Base-by-base conservation (phyloP, 2,888 invertebrate genomes). In the Thyatira batis region DNA sequence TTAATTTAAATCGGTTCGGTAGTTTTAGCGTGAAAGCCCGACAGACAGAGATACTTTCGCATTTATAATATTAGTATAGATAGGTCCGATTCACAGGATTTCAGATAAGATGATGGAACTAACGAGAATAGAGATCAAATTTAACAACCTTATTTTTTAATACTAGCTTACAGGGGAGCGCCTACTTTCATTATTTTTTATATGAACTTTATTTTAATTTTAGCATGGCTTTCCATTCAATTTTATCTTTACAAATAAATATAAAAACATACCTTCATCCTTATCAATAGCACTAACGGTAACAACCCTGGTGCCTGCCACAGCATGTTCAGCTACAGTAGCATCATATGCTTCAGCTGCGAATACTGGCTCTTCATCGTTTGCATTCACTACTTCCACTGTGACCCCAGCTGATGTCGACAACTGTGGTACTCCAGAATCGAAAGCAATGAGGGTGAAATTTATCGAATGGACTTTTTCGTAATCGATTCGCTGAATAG, bases 361-460 rank as follows among this genome's bases (percentile, higher is more conserved):
- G 80, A 98, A 98, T 49, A 92, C 91, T 0, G 98, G 98, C 75
- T 95, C 95, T 76, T 97, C 97, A 72, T 98, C 98, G 70, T 98
- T 98, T 0, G 97, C 93, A 77, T 98, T 98, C 28, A 94, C 90
- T 1, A 98, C 93, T 6, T 94, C 94, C 0, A 98, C 96, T 5
- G 93, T 92, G 0, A 98, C 94, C 5, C 94, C 93, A 0, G 98
- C 97, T 0, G 95, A 93, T 0, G 97, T 93, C 3, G 96, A 95
- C 48, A 97, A 89, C 70, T 96, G 95, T 0, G 98, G 98, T 0
- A 96, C 94, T 1, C 98, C 98, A 0, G 96, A 95, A 84, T 98
- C 98, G 67, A 94, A 96, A 0, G 97, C 98, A 1, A 95, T 92
- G 0, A 97, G 95, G 0, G 95, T 95, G 77, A 98, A 97, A 78